Percentiles rank a stretch among this genome's conserved stretches.
Evolutionary conservation across 2,888 invertebrate species (phyloP).

Genomic region (Alitta virens): DNA sequence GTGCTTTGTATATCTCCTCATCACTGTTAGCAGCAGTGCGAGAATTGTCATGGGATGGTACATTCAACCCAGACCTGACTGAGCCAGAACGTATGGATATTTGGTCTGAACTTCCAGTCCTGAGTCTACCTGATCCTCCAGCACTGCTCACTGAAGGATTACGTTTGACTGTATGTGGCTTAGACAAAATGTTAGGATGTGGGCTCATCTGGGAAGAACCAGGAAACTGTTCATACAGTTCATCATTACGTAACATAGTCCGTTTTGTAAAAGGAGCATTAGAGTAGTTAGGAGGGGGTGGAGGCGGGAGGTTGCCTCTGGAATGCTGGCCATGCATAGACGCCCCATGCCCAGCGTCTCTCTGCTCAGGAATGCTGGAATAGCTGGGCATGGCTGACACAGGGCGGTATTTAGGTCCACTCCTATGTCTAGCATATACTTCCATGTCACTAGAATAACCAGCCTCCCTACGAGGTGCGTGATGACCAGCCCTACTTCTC

Average conservation of each 20-base stretch:
- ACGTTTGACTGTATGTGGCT: too few species aligned
- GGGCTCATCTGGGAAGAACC: too few species aligned
- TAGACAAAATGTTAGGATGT: too few species aligned
- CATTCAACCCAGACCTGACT: too few species aligned
- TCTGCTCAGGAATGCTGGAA: background rate
- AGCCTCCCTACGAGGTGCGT: slow-evolving; percentile 22
- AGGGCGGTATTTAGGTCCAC: background rate
- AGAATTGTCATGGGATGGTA: too few species aligned
- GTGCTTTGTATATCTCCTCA: slow-evolving; percentile 20
- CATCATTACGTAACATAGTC: slow-evolving; percentile 23
- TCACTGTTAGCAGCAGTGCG: background rate
- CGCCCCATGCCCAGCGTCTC: background rate
- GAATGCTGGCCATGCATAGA: background rate
- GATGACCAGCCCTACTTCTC: slow-evolving; percentile 24
- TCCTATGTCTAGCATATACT: slow-evolving; percentile 15
- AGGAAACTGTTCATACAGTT: slow-evolving; percentile 18
- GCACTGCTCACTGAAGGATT: background rate
- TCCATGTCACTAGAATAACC: slow-evolving; percentile 51
- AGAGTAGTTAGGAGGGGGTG: background rate
- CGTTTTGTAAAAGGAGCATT: slow-evolving; percentile 17
- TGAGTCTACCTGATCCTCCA: background rate
- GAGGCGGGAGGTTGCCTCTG: too few species aligned
- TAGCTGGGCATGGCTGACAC: background rate
- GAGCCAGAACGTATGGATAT: background rate
- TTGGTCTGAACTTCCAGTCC: background rate